phyloP scores from a whole-genome alignment of 2,113 vertebrate genomes.

The Psettodes erumei region DNA sequence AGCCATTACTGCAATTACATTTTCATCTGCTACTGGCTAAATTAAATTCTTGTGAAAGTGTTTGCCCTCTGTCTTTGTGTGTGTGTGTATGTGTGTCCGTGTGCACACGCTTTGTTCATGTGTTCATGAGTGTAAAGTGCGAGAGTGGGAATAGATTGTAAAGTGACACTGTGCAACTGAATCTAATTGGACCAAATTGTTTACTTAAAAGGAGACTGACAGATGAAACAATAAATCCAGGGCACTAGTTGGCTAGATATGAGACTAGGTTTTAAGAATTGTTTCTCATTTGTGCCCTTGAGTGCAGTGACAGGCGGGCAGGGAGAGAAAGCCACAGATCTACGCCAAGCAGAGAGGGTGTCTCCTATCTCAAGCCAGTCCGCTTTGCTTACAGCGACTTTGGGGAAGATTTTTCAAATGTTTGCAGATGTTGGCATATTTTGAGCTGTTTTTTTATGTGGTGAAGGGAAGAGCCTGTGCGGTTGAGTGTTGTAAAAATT shows the following conservation, averaged over 20 bases:
- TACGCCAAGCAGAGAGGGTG: conserved; percentile 50
- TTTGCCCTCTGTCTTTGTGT: conserved; percentile 1
- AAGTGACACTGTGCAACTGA: conserved; percentile 42
- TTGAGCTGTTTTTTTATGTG: conserved; percentile 81
- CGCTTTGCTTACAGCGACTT: conserved; percentile 70
- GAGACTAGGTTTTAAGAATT: conserved; percentile 53
- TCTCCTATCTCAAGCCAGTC: conserved; percentile 72
- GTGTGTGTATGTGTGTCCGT: background rate
- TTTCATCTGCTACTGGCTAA: background rate
- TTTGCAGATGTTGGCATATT: conserved; percentile 86
- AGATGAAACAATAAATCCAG: conserved; percentile 52
- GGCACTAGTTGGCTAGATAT: conserved; percentile 48
- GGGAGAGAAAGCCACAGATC: conserved; percentile 62
- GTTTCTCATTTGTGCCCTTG: conserved; percentile 41
- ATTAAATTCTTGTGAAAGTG: background rate
- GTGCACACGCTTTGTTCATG: background rate
- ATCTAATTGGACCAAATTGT: conserved; percentile 49
- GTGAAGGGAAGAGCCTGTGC: conserved; percentile 74
- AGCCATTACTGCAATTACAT: background rate
- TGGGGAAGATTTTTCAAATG: conserved; percentile 84
- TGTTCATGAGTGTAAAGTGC: background rate
- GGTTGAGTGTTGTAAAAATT: conserved; percentile 79
- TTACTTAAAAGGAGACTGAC: conserved; percentile 43
- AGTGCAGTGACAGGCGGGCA: conserved; percentile 57
- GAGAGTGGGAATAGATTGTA: conserved; percentile 1